Evolutionary conservation across 1,140 invertebrate genomes (phyloP).

Genomic region (Argopecten irradians): DNA sequence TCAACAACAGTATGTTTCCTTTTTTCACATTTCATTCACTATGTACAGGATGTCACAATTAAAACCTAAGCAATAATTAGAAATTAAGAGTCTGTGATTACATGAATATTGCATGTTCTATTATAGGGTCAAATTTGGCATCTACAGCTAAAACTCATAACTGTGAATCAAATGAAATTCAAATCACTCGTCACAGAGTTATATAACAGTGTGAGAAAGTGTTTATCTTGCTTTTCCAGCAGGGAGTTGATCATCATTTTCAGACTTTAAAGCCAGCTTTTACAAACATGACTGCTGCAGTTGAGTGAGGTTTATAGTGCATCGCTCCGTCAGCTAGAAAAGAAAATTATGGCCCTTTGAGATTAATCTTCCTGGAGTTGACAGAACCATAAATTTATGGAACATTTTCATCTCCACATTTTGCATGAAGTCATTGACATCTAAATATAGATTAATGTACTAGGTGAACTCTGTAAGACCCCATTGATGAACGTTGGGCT

Average conservation of each 20-base stretch:
- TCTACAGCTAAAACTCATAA: no score
- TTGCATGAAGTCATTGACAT: background rate
- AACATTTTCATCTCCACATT: background rate
- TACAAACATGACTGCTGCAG: background rate
- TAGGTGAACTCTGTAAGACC: background rate
- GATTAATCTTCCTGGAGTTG: background rate
- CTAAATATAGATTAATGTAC: constrained; percentile 16
- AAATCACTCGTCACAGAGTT: no score
- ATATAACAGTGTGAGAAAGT: background rate
- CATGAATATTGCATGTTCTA: no score
- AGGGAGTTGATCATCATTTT: background rate
- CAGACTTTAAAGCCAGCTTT: background rate
- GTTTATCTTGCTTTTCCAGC: background rate
- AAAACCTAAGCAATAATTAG: no score
- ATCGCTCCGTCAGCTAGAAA: background rate
- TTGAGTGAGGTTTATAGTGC: background rate
- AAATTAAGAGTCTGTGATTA: no score
- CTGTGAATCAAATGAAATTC: no score
- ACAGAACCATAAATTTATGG: background rate
- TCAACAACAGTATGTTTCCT: no score
- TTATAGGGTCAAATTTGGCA: no score
- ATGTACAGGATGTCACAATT: no score
- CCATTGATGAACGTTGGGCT: background rate
- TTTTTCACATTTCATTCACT: no score
- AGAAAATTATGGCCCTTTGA: background rate